phyloP scores from a whole-genome alignment of 2,888 invertebrate species.

The Spodoptera picta region DNA sequence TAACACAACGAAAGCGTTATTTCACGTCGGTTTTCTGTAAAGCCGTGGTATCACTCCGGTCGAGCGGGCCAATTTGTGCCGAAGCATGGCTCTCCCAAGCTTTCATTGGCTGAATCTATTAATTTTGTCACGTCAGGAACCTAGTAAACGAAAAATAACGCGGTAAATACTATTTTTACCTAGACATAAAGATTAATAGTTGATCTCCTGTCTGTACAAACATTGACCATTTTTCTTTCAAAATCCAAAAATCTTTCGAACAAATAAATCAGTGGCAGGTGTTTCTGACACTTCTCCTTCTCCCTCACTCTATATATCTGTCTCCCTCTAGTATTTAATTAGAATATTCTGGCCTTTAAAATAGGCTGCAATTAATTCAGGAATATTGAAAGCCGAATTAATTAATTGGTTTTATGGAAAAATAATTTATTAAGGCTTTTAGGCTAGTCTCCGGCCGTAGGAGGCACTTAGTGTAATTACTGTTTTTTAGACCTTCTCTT shows the following conservation, averaged over 20 bases:
- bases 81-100: neutral
- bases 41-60: no score
- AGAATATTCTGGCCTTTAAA: constrained; percentile 54
- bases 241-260: constrained; percentile 71
- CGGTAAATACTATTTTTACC: constrained; percentile 27
- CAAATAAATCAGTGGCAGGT: constrained; percentile 78
- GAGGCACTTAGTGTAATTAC: constrained; percentile 41
- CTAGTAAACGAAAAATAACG: constrained; percentile 26
- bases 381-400: constrained; percentile 55
- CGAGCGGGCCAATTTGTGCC: no score
- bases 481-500: constrained; percentile 34
- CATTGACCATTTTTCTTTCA: constrained; percentile 60
- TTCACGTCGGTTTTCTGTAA: no score
- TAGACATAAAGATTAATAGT: constrained; percentile 47
- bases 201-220: constrained; percentile 40
- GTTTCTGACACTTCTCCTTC: constrained; percentile 63
- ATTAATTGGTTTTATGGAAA: constrained; percentile 50
- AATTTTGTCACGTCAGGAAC: constrained; percentile 27
- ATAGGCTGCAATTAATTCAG: constrained; percentile 58
- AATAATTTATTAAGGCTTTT: constrained; percentile 43
- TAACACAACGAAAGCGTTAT: no score
- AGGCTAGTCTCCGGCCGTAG: constrained; percentile 14
- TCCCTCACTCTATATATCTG: constrained; percentile 32
- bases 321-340: constrained; percentile 59
- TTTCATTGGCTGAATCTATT: constrained; percentile 22